Evolutionary conservation across 2,113 vertebrate species (phyloP).

Genomic region (Chelonoidis abingdonii): DNA sequence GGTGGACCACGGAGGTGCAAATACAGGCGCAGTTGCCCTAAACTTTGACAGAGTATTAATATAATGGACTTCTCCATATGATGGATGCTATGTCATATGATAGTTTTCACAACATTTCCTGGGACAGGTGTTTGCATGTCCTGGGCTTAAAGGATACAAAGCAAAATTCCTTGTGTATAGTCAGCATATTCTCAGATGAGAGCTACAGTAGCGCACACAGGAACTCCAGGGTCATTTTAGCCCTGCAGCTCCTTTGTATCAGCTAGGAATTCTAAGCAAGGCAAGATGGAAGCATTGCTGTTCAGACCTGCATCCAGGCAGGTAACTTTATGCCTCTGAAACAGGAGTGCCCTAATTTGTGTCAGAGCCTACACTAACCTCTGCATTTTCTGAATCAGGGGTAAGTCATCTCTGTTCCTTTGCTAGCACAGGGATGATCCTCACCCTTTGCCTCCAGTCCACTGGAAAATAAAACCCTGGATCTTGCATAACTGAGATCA

Average conservation of each 20-base stretch:
- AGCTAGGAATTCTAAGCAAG: neutral
- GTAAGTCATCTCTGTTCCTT: too few relatives aligned
- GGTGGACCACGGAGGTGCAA: too few relatives aligned
- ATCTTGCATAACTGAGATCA: neutral
- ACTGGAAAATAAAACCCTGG: neutral
- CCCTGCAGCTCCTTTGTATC: rapidly evolving
- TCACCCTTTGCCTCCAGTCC: neutral
- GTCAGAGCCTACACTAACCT: too few relatives aligned
- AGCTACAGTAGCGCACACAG: rapidly evolving
- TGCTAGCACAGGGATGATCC: neutral
- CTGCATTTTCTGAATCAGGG: too few relatives aligned
- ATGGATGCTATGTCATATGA: neutral
- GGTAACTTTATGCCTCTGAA: too few relatives aligned
- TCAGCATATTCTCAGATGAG: neutral
- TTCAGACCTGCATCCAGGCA: too few relatives aligned
- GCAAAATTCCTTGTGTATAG: neutral
- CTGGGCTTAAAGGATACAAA: neutral
- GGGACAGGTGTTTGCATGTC: neutral
- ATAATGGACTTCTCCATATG: neutral
- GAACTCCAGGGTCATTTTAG: neutral
- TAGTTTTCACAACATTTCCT: neutral
- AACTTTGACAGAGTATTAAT: too few relatives aligned
- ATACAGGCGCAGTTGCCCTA: too few relatives aligned
- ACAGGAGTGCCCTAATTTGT: too few relatives aligned
- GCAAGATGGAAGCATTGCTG: neutral